Evolutionary conservation across 2,888 invertebrate species (phyloP).

Genomic region (Andrena trimmerana): DNA sequence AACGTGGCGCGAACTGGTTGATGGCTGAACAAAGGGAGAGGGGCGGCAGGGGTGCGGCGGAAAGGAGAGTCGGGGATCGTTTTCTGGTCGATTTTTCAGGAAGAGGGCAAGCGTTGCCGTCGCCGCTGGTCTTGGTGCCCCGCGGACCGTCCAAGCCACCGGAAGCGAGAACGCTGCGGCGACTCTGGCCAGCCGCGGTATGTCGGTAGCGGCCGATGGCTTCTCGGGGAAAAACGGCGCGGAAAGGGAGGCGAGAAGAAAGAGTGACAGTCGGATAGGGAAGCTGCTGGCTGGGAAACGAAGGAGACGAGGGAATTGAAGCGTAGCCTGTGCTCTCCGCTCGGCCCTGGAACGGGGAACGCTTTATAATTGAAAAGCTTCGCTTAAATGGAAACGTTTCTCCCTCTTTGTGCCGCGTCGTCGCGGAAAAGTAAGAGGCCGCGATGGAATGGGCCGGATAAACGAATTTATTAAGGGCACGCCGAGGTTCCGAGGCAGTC

Average conservation of each 20-base stretch:
- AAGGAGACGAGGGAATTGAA: conserved; percentile 71
- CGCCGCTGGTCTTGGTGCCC: background rate
- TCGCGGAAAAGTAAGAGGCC: conserved; percentile 72
- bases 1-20: conserved; percentile 20
- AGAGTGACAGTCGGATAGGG: conserved; percentile 35
- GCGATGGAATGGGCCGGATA: conserved; percentile 63
- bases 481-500: conserved; percentile 50
- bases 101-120: conserved; percentile 23
- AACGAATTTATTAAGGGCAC: conserved; percentile 78
- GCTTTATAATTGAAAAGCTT: conserved; percentile 82
- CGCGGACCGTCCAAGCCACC: conserved; percentile 61
- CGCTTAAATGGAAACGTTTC: conserved; percentile 79
- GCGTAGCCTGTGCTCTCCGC: conserved; percentile 51
- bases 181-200: conserved; percentile 49
- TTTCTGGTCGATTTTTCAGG: conserved; percentile 67
- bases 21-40: conserved; percentile 29
- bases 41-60: background rate
- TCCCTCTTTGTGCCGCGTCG: conserved; percentile 67
- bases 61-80: conserved; percentile 42
- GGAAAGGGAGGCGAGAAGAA: conserved; percentile 29
- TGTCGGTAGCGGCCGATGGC: conserved; percentile 10
- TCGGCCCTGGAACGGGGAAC: conserved; percentile 67
- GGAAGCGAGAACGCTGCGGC: conserved; percentile 70
- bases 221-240: conserved; percentile 17
- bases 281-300: conserved; percentile 51